Percentiles rank a stretch among this genome's conserved stretches.
Evolutionary conservation across 2,113 vertebrate genomes (phyloP).

Genomic region (Laterallus jamaicensis): DNA sequence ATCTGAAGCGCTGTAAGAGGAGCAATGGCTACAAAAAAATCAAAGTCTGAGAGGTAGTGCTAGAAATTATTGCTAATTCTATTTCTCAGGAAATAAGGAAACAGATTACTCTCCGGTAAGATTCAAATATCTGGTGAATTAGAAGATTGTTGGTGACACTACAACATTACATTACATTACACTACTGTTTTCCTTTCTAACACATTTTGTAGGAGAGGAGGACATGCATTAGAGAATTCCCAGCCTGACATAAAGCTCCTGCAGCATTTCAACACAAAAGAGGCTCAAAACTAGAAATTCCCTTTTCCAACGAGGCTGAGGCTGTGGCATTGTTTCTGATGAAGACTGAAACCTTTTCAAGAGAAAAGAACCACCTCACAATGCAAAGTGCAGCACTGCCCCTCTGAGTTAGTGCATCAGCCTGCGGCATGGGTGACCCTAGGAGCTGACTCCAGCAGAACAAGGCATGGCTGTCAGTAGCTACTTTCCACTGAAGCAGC

Average conservation of each 20-base stretch:
- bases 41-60: neutral
- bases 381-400: neutral
- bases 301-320: neutral
- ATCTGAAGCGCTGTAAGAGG: neutral
- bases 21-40: constrained; percentile 15
- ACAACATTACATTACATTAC: too few relatives aligned
- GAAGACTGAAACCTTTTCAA: neutral
- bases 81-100: constrained; percentile 12
- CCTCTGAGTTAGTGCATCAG: neutral
- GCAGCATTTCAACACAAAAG: neutral
- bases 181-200: neutral
- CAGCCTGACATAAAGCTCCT: neutral
- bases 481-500: rapidly evolving
- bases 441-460: neutral
- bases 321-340: neutral
- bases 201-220: neutral
- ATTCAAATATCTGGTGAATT: constrained; percentile 3
- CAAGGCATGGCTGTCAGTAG: neutral
- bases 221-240: neutral
- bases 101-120: neutral
- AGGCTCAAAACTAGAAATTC: neutral
- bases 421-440: neutral
- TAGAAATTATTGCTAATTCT: constrained; percentile 5
- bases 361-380: neutral
- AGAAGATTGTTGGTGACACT: neutral